phyloP scores from a whole-genome alignment of 2,888 invertebrate species.

The Rhabditoides inermis region DNA sequence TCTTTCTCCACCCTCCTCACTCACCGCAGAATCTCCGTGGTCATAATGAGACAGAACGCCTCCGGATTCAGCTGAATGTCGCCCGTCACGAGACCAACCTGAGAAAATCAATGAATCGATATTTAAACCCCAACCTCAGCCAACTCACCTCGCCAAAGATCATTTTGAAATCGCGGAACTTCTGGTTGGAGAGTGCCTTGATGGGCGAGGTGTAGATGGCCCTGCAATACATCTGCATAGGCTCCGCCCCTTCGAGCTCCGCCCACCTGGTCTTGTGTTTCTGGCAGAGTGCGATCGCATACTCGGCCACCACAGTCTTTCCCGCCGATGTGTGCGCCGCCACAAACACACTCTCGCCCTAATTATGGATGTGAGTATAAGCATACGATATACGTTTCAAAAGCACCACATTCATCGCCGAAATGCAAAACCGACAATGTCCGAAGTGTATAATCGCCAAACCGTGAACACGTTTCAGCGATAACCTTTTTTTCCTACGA shows the following conservation, averaged over 20 bases:
- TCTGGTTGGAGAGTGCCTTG: constrained; percentile 96
- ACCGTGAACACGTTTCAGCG: too few species aligned
- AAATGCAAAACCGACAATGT: too few species aligned
- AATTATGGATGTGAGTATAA: too few species aligned
- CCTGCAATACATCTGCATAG: constrained; percentile 16
- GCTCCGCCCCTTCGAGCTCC: background rate
- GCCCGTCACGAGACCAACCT: constrained; percentile 86
- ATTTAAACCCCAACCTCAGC: too few species aligned
- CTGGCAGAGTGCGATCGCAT: constrained; percentile 89
- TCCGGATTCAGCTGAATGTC: constrained; percentile 89
- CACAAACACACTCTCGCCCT: constrained; percentile 83
- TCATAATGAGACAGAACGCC: constrained; percentile 93
- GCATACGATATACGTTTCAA: too few species aligned
- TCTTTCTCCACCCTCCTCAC: background rate
- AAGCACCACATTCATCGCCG: too few species aligned
- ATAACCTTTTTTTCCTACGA: background rate
- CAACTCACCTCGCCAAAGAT: constrained; percentile 81
- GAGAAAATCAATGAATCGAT: too few species aligned
- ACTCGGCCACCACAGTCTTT: constrained; percentile 98
- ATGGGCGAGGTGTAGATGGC: constrained; percentile 93
- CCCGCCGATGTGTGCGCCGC: constrained; percentile 94
- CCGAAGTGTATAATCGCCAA: too few species aligned
- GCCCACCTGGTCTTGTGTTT: constrained; percentile 55
- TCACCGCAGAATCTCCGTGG: constrained; percentile 83
- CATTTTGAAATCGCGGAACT: constrained; percentile 85